A percentile compares a stretch with the other conserved stretches of the same genome.
These are phyloP conservation scores for Aspiorhynchus laticeps DNA, from an alignment of 2,113 vertebrate species.

Conservation along the genomic window DNA sequence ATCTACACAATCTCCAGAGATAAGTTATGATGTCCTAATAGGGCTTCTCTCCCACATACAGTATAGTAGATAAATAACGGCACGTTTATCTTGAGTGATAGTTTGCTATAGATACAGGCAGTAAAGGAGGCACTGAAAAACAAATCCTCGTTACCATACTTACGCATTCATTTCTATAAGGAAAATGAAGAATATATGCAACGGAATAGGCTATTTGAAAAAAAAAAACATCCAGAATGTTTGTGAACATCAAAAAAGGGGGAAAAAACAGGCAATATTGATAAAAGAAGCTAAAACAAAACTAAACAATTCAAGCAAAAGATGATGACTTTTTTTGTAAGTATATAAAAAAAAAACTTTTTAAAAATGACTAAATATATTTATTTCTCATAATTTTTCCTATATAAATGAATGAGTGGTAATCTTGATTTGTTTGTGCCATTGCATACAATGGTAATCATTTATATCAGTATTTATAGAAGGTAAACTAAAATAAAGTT, in stretches of 20 bases:
- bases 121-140: not conserved
- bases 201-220: not conserved
- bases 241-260: no score
- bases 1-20: conserved; percentile 4
- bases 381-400: no score
- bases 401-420: no score
- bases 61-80: not conserved
- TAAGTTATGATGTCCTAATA: not conserved
- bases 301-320: no score
- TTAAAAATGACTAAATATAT: no score
- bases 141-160: not conserved
- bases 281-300: no score
- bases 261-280: no score
- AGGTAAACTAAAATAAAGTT: not conserved
- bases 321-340: no score
- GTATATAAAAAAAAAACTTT: no score
- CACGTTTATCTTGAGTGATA: not conserved
- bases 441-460: no score
- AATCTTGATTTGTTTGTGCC: no score
- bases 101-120: not conserved
- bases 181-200: not conserved
- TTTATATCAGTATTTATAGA: not conserved
- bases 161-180: not conserved
- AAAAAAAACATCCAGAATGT: not conserved
- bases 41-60: conserved; percentile 9